A percentile compares a stretch with the other conserved stretches of the same genome.
phyloP scores from a whole-genome alignment of 2,888 invertebrate genomes.

The Shargacucullia verbasci region DNA sequence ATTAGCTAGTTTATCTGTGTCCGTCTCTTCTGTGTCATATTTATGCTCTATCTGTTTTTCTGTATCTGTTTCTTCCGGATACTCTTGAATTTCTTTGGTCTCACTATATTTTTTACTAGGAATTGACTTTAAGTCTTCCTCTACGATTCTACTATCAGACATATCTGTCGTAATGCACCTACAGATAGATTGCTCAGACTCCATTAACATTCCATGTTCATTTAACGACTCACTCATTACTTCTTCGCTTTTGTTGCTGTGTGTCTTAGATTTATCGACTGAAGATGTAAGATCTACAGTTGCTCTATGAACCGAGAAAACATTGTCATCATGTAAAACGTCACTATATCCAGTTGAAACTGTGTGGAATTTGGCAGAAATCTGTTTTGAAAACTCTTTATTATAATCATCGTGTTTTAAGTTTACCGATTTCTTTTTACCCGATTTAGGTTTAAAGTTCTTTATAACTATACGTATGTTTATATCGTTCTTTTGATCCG shows the following conservation, averaged over 20 bases:
- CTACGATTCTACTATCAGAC: constrained; percentile 23
- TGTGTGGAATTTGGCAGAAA: constrained; percentile 74
- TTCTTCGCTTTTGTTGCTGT: constrained; percentile 36
- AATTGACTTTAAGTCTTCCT: constrained; percentile 24
- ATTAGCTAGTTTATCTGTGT: constrained; percentile 37
- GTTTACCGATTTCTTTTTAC: constrained; percentile 38
- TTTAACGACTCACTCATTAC: constrained; percentile 16
- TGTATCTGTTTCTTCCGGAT: constrained; percentile 32
- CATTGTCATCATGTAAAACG: constrained; percentile 56
- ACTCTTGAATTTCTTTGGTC: constrained; percentile 29
- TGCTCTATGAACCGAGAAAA: constrained; percentile 68
- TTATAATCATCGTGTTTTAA: constrained; percentile 30
- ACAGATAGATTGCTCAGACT: constrained; percentile 27
- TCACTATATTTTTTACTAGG: constrained; percentile 20
- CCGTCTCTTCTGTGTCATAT: constrained; percentile 46
- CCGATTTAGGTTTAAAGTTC: constrained; percentile 65
- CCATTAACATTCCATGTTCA: constrained; percentile 6
- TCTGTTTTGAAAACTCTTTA: constrained; percentile 68
- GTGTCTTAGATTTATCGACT: constrained; percentile 50
- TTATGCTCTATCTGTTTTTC: constrained; percentile 35
- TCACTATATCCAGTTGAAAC: constrained; percentile 76
- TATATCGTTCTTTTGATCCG: constrained; percentile 70
- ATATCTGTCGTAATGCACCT: constrained; percentile 25
- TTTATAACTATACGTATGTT: constrained; percentile 77
- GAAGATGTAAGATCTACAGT: constrained; percentile 68